These are phyloP conservation scores for Glossophaga mutica DNA, from an alignment of 2,797 vertebrate species.

Conservation along the genomic window DNA sequence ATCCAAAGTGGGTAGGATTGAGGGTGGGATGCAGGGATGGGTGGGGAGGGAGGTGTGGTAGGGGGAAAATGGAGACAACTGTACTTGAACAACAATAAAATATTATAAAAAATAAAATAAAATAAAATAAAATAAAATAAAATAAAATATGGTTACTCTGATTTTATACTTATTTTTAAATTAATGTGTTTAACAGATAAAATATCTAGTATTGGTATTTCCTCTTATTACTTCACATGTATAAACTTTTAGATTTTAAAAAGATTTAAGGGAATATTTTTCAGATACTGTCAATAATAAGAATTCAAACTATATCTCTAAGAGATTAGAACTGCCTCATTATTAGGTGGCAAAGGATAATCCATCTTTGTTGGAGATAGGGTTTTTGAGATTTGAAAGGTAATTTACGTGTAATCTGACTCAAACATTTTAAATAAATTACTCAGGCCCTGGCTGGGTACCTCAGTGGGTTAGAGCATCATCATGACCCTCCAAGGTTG, in stretches of 20 bases:
- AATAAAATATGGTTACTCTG: neutral
- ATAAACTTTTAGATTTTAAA: neutral
- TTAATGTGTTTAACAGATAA: neutral
- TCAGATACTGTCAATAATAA: neutral
- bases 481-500: no score
- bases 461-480: no score
- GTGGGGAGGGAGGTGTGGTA: no score
- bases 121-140: no score
- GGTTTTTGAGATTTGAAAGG: neutral
- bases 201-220: neutral
- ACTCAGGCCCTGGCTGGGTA: no score
- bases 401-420: neutral
- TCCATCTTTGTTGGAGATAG: neutral
- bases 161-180: neutral
- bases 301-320: neutral
- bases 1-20: no score
- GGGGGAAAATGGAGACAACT: no score
- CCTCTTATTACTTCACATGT: neutral
- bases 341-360: neutral
- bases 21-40: no score
- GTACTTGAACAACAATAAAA: no score
- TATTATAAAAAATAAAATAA: neutral
- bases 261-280: neutral
- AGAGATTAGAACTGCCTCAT: neutral
- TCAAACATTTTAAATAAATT: neutral